Percentiles rank a stretch among this genome's conserved stretches.
Evolutionary conservation across 2,888 invertebrate genomes (phyloP).

Genomic region (Drosophila gaucha): DNA sequence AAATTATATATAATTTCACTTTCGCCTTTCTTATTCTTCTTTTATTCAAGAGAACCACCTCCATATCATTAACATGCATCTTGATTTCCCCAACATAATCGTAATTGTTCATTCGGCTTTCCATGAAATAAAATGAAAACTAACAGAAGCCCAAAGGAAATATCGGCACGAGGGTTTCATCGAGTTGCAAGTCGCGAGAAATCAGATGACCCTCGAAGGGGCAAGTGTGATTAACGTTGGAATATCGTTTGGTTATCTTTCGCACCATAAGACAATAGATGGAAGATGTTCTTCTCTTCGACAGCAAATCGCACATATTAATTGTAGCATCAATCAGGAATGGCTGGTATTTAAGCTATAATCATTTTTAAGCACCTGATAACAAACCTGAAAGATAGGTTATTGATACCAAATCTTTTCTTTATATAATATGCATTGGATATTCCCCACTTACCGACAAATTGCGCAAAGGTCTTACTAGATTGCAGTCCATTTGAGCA

Average conservation of each 20-base stretch:
- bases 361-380: constrained; percentile 11
- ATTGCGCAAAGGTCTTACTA: background rate
- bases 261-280: constrained; percentile 2
- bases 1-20: no score
- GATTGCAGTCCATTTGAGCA: constrained; percentile 13
- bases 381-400: background rate
- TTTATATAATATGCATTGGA: no score
- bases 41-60: background rate
- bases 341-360: constrained; percentile 17
- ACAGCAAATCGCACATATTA: constrained; percentile 6
- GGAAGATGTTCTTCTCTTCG: no score
- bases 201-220: background rate
- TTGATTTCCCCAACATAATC: background rate
- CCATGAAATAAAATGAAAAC: background rate
- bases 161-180: background rate
- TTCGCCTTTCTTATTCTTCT: no score
- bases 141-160: background rate
- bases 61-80: background rate
- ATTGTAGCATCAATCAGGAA: constrained; percentile 1
- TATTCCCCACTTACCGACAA: constrained; percentile 8
- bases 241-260: background rate
- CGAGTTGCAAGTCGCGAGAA: constrained; percentile 6
- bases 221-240: constrained; percentile 17
- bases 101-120: no score
- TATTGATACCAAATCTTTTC: no score